Percentiles rank a stretch among this genome's conserved stretches.
Conservation (phyloP, 2,888 invertebrate species). For the Apodemia zela region DNA sequence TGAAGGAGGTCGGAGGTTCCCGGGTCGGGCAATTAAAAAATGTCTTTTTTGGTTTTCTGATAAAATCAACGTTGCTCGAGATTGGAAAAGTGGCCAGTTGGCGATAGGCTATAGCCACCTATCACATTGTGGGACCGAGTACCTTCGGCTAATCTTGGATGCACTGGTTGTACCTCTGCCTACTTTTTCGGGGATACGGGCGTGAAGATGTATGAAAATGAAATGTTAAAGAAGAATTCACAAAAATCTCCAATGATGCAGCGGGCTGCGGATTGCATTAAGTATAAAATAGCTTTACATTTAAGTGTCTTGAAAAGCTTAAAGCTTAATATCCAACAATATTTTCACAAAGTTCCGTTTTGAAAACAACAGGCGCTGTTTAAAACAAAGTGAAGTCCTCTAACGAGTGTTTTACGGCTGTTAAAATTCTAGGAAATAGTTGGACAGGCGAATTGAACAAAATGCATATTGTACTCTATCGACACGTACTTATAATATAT, state of each 20-base stretch:
- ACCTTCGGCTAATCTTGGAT: no score
- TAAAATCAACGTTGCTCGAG: no score
- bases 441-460: slow-evolving; percentile 21
- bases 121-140: no score
- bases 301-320: slow-evolving; percentile 46
- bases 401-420: slow-evolving; percentile 61
- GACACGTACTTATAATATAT: slow-evolving; percentile 17
- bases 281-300: slow-evolving; percentile 37
- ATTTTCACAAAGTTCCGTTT: slow-evolving; percentile 65
- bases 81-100: no score
- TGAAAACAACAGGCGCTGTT: slow-evolving; percentile 56
- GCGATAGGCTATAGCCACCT: no score
- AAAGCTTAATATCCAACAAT: slow-evolving; percentile 64
- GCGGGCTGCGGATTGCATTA: neutral
- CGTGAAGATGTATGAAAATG: neutral
- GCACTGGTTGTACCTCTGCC: no score
- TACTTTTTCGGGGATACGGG: no score
- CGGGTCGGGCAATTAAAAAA: no score
- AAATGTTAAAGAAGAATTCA: neutral
- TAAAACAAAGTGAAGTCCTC: slow-evolving; percentile 55
- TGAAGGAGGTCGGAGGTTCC: no score
- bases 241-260: neutral
- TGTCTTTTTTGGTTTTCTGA: no score
- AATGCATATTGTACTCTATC: slow-evolving; percentile 14
- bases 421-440: slow-evolving; percentile 30